Evolutionary conservation across 92 coral and sea anemone genomes (phyloP).

Genomic region (Galaxea fascicularis): DNA sequence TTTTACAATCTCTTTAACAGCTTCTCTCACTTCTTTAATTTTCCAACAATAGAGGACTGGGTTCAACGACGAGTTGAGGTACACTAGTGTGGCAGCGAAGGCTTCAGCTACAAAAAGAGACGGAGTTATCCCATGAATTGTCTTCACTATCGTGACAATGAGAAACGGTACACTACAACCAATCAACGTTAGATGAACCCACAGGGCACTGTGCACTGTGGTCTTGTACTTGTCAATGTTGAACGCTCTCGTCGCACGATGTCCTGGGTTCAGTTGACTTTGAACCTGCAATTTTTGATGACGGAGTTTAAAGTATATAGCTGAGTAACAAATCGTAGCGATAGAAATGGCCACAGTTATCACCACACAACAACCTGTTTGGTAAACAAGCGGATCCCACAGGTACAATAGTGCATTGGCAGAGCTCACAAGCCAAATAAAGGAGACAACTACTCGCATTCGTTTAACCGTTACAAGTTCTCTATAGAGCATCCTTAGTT

Average conservation of each 20-base stretch:
- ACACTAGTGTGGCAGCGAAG: conserved; percentile 19
- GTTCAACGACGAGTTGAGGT: conserved; percentile 18
- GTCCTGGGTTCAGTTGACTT: neutral
- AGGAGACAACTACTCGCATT: neutral
- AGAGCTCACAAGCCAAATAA: conserved; percentile 16
- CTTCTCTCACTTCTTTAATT: conserved; percentile 28
- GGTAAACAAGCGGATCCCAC: neutral
- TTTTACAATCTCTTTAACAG: conserved; percentile 3
- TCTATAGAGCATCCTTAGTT: conserved; percentile 20
- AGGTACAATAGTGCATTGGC: conserved; percentile 20
- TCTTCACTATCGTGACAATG: conserved; percentile 5
- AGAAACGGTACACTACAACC: conserved; percentile 18
- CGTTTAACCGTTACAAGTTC: conserved; percentile 15
- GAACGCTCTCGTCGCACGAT: neutral
- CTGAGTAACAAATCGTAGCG: conserved; percentile 6
- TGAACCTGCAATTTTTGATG: neutral
- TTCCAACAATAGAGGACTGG: conserved; percentile 36
- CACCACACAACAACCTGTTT: neutral
- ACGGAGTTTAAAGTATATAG: conserved; percentile 5
- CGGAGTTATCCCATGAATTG: conserved; percentile 5
- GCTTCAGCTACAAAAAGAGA: conserved; percentile 28
- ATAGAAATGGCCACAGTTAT: neutral
- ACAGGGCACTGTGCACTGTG: conserved; percentile 21
- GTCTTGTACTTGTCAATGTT: conserved; percentile 27
- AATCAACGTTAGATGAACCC: conserved; percentile 22